Percentiles rank a stretch among this genome's conserved stretches.
Conservation (phyloP, 1,140 invertebrate species). For the Saccostrea glomerata region DNA sequence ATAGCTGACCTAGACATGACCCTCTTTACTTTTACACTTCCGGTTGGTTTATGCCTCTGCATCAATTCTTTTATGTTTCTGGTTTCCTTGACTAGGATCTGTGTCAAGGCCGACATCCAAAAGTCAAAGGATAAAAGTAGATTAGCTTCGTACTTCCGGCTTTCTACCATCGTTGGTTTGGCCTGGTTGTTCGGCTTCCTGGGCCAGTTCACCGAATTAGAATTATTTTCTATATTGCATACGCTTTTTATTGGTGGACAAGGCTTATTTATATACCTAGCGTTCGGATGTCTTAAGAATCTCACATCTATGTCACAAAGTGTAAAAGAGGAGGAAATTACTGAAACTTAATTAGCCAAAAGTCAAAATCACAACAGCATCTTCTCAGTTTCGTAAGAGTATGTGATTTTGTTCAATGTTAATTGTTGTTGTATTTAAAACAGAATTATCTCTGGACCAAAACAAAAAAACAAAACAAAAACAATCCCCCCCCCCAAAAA, state of each 20-base stretch:
- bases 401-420: too few species aligned
- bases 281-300: neutral
- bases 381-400: too few species aligned
- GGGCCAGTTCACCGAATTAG: too few species aligned
- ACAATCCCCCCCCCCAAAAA: too few species aligned
- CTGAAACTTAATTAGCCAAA: too few species aligned
- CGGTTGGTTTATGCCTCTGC: neutral
- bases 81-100: neutral
- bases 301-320: neutral
- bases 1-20: neutral
- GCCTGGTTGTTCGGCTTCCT: neutral
- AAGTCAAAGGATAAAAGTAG: neutral
- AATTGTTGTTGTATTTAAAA: too few species aligned
- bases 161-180: neutral
- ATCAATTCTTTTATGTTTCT: slow-evolving; percentile 11
- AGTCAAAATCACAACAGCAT: too few species aligned
- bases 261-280: neutral
- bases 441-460: too few species aligned
- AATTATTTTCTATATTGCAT: neutral
- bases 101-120: neutral
- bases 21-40: neutral
- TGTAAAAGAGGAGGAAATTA: neutral
- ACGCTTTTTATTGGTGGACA: neutral
- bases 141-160: neutral
- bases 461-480: too few species aligned